Conservation (phyloP, 1,140 invertebrate species). For the Cecropterus lyciades region DNA sequence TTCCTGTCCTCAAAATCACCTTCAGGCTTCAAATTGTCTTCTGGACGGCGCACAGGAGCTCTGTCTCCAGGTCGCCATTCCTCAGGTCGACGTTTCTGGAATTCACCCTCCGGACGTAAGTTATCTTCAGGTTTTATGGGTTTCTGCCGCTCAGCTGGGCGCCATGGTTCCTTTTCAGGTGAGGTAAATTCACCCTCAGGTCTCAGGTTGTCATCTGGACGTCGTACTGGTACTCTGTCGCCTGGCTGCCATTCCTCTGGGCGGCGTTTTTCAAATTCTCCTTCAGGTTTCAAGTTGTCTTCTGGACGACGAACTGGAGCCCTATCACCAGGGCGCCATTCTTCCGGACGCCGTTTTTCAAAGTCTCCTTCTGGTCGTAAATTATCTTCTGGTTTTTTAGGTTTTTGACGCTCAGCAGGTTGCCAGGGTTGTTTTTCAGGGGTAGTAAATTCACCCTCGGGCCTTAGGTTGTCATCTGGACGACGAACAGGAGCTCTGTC, state of each 20-base stretch:
- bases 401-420: slow-evolving; percentile 77
- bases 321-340: slow-evolving; percentile 83
- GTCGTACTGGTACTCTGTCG: slow-evolving; percentile 81
- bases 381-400: slow-evolving; percentile 59
- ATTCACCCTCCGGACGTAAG: slow-evolving; percentile 86
- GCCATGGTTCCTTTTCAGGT: slow-evolving; percentile 74
- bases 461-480: slow-evolving; percentile 81
- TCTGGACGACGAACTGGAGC: slow-evolving; percentile 79
- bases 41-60: slow-evolving; percentile 63
- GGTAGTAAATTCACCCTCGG: slow-evolving; percentile 86
- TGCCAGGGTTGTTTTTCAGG: slow-evolving; percentile 67
- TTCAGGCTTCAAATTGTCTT: slow-evolving; percentile 85
- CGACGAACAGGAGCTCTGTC: slow-evolving; percentile 76
- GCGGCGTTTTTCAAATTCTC: slow-evolving; percentile 84
- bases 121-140: slow-evolving; percentile 85
- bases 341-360: slow-evolving; percentile 72
- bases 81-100: slow-evolving; percentile 76
- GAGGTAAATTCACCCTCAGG: slow-evolving; percentile 86
- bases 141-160: slow-evolving; percentile 83
- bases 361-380: slow-evolving; percentile 85
- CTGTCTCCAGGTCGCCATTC: slow-evolving; percentile 83
- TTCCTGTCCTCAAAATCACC: slow-evolving; percentile 85
- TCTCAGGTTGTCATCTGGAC: slow-evolving; percentile 85
- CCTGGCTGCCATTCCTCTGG: slow-evolving; percentile 79
- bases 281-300: slow-evolving; percentile 85